Evolutionary conservation across 2,797 vertebrate species (phyloP), one percentile per base, ranked within the genome.

Genomic region (Anguilla anguilla): DNA sequence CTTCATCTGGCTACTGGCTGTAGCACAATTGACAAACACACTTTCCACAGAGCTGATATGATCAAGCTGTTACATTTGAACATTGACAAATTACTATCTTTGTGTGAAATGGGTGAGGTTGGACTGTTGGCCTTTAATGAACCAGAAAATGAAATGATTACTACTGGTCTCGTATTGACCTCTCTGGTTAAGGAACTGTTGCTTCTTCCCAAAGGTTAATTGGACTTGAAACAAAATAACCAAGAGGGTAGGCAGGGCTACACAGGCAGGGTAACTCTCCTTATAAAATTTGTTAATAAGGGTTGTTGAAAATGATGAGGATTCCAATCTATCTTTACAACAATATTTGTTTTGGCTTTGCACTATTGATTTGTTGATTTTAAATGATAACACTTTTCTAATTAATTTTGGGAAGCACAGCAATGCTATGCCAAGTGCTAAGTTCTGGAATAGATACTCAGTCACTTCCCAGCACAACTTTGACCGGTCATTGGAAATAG

Each of bases 171-270:
- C 95, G 43, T 96, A 97, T 97, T 95, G 97, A 97, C 97, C 96
- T 95, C 95, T 95, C 96, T 96, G 96, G 94, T 95, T 96, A 95
- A 94, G 96, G 96, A 97, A 96, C 96, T 97, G 97, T 96, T 94
- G 95, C 95, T 95, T 95, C 95, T 94, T 96, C 94, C 89, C 91
- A 96, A 96, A 97, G 98, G 98, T 98, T 98, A 99, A 99, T 99
- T 99, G 96, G 97, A 98, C 98, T 98, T 98, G 97, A 99, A 98
- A 98, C 94, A 93, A 97, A 72, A 97, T 97, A 98, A 98, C 98
- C 97, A 98, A 97, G 97, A 97, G 98, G 98, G 98, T 98, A 97
- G 95, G 90, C 94, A 93, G 94, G 98, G 98, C 98, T 97, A 97
- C 92, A 91, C 93, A 95, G 96, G 97, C 96, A 97, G 96, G 95